Base-by-base conservation (phyloP, 2,113 vertebrate species). In the Proteles cristata region DNA sequence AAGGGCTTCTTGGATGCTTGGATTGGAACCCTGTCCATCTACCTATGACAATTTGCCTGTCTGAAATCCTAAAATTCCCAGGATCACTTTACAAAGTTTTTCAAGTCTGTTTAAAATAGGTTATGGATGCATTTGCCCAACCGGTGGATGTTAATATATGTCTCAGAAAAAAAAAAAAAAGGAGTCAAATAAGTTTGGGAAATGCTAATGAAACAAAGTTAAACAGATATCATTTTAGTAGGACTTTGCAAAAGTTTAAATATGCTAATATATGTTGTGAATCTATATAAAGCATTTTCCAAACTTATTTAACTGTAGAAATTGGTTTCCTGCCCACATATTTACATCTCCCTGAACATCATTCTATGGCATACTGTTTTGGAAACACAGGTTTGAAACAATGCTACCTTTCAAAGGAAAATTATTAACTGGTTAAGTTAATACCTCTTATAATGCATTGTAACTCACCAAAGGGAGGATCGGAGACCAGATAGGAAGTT, bases 51-150 rank as follows among this genome's bases (percentile, higher is more conserved):
- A 23, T 61, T 35, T 76, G 31, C 33, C n/a, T 89, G 17, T 76
- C 76, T 93, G 63, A 94, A 94, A 90, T 79, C 79, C 68, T 91
- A 93, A 82, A 89, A 63, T 71, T 68, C 39, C 61, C 26, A 69
- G 7, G 28, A 55, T 50, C 63, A 48, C 39, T 92, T 10, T 10
- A 65, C 31, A 88, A 2, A 79, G n/a, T 50, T 50, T 50, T 92
- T 87, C 35, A 94, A 92, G 82, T 84, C 58, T 89, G 48, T 58
- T 90, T 80, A 63, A 87, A 93, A 89, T 68, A 80, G 65, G 21
- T 73, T 21, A 73, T 43, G 48, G 28, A 12, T 80, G 19, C 26
- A 48, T 71, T 95, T 92, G 63, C 35, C 85, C 68, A 84, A 93
- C 35, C 85, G 39, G 66, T 74, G 31, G 94, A 84, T 74, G 25